A percentile compares a stretch with the other conserved stretches of the same genome.
These are phyloP conservation scores for Dryobotodes eremita DNA, from an alignment of 2,888 invertebrate species.

Conservation along the genomic window DNA sequence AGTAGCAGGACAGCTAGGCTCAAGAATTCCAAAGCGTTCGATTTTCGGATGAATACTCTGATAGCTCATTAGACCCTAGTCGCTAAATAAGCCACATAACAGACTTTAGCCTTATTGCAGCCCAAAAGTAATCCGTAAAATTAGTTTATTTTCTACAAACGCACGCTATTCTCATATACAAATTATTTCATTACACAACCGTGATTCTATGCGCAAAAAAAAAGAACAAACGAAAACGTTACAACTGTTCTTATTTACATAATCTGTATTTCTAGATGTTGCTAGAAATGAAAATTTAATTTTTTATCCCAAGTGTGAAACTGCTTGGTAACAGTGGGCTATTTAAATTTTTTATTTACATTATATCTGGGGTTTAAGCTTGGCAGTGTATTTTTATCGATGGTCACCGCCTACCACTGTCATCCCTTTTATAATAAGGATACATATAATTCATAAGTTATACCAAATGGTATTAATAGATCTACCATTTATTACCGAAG, in stretches of 20 bases:
- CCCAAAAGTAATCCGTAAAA: conserved; percentile 24
- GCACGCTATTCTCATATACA: conserved; percentile 42
- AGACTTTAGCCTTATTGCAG: background rate
- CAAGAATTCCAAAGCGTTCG: background rate
- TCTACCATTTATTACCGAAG: conserved; percentile 39
- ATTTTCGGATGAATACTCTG: background rate
- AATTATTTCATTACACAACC: conserved; percentile 64
- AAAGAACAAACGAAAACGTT: conserved; percentile 40
- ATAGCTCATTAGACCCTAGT: background rate
- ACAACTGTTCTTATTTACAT: conserved; percentile 66
- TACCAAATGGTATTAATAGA: conserved; percentile 38
- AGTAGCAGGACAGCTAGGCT: no score
- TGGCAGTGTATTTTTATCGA: conserved; percentile 23
- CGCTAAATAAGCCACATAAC: background rate
- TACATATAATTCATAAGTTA: conserved; percentile 30
- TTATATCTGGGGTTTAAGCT: conserved; percentile 9
- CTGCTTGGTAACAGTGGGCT: background rate
- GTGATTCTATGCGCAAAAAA: conserved; percentile 55
- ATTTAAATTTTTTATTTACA: background rate
- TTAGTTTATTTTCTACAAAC: conserved; percentile 40
- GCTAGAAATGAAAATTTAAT: conserved; percentile 68
- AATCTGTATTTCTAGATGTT: conserved; percentile 54
- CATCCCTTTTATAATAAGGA: conserved; percentile 8
- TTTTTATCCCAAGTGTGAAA: background rate
- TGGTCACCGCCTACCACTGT: background rate